Conservation (phyloP, 2,113 vertebrate genomes). For the Cacatua alba region DNA sequence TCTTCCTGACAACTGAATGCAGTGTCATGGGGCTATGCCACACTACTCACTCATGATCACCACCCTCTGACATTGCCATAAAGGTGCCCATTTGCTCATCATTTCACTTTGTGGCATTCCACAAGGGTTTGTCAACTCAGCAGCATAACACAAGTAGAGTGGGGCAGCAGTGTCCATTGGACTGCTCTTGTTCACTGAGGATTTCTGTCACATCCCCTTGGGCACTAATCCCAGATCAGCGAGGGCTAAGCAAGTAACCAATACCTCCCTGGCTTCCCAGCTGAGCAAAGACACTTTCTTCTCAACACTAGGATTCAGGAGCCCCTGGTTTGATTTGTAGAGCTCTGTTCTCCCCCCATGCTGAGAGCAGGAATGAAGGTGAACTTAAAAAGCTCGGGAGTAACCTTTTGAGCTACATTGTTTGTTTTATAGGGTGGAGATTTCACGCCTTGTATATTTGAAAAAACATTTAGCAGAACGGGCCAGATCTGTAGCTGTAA, state of each 20-base stretch:
- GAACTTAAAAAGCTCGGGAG: background rate
- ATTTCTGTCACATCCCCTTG: background rate
- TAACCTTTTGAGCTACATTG: background rate
- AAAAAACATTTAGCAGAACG: background rate
- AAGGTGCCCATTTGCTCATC: background rate
- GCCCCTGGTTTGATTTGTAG: background rate
- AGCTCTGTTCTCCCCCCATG: background rate
- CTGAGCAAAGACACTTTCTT: background rate
- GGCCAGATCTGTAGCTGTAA: background rate
- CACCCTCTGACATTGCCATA: background rate
- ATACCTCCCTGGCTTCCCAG: background rate
- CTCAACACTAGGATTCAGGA: background rate
- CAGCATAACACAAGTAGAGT: background rate
- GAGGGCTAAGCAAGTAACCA: background rate
- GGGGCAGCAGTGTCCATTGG: background rate
- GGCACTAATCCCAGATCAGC: background rate
- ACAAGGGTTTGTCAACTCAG: background rate
- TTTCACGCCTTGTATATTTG: background rate
- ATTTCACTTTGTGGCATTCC: background rate
- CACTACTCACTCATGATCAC: background rate
- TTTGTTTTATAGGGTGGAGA: background rate
- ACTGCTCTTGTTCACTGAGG: background rate
- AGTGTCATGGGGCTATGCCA: background rate
- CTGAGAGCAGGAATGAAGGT: background rate
- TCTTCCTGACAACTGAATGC: background rate